These are phyloP conservation scores for Phalacrocorax carbo DNA, from an alignment of 2,113 vertebrate genomes.

Conservation along the genomic window DNA sequence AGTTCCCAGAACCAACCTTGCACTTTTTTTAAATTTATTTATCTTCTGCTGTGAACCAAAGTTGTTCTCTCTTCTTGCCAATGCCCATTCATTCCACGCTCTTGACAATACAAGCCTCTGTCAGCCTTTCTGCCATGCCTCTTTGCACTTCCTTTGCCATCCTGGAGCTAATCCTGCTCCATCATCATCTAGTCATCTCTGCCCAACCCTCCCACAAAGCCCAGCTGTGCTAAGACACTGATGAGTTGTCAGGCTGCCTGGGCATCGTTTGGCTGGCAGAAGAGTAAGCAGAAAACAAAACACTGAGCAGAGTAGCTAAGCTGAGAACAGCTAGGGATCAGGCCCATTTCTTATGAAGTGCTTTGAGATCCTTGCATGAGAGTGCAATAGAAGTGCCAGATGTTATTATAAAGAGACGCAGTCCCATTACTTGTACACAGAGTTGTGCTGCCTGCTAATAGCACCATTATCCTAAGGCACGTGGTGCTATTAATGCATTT, in stretches of 20 bases:
- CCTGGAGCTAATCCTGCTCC: not conserved
- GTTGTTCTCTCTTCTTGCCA: not conserved
- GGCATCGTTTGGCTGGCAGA: not conserved
- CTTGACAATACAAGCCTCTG: not conserved
- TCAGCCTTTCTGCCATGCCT: not conserved
- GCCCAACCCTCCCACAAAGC: not conserved
- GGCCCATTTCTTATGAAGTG: not conserved
- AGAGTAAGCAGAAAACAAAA: not conserved
- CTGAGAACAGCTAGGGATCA: not conserved
- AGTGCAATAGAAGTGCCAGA: not conserved
- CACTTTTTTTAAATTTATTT: not conserved
- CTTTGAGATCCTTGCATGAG: constrained; percentile 4
- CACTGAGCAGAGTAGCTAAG: not conserved
- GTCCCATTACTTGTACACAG: constrained; percentile 24
- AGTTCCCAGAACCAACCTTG: not conserved
- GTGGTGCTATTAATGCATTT: constrained; percentile 58
- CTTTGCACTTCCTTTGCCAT: not conserved
- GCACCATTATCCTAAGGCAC: constrained; percentile 60
- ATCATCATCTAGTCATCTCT: not conserved
- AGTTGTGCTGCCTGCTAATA: constrained; percentile 55
- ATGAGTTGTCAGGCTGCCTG: not conserved
- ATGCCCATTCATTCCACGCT: not conserved
- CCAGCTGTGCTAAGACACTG: not conserved
- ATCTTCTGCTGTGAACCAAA: not conserved
- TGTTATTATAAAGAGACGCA: constrained; percentile 48